Conservation (phyloP, 2,113 vertebrate genomes). For the Phycodurus eques region DNA sequence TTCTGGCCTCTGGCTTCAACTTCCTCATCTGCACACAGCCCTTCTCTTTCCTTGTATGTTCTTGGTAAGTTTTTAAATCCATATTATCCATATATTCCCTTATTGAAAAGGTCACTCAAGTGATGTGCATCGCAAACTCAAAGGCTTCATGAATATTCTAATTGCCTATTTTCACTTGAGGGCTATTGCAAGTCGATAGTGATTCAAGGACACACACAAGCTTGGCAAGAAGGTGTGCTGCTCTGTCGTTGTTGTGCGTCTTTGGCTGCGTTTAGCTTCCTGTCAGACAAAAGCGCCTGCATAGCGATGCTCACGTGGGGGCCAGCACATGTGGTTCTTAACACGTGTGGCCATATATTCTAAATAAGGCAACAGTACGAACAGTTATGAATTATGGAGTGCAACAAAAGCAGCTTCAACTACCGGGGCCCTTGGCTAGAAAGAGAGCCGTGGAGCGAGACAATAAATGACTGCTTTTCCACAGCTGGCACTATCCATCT, state of each 20-base stretch:
- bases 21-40: neutral
- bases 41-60: neutral
- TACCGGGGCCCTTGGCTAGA: slow-evolving; percentile 9
- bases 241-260: neutral
- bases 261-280: slow-evolving; percentile 8
- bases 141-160: slow-evolving; percentile 59
- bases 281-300: slow-evolving; percentile 7
- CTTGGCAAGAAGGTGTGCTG: slow-evolving; percentile 3
- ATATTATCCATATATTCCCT: neutral
- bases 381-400: slow-evolving; percentile 56
- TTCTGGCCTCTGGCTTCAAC: neutral
- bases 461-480: slow-evolving; percentile 1
- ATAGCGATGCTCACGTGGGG: slow-evolving; percentile 26
- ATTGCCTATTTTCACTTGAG: slow-evolving; percentile 33
- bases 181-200: slow-evolving; percentile 21
- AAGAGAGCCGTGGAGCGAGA: neutral
- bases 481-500: neutral
- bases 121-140: slow-evolving; percentile 31
- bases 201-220: slow-evolving; percentile 16
- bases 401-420: slow-evolving; percentile 36
- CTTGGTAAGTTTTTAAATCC: neutral
- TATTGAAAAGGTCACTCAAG: slow-evolving; percentile 28
- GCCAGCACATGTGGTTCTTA: slow-evolving; percentile 30
- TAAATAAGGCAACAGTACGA: slow-evolving; percentile 50
- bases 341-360: slow-evolving; percentile 30